phyloP scores from a whole-genome alignment of 1,140 invertebrate species.

The Zaprionus africanus region DNA sequence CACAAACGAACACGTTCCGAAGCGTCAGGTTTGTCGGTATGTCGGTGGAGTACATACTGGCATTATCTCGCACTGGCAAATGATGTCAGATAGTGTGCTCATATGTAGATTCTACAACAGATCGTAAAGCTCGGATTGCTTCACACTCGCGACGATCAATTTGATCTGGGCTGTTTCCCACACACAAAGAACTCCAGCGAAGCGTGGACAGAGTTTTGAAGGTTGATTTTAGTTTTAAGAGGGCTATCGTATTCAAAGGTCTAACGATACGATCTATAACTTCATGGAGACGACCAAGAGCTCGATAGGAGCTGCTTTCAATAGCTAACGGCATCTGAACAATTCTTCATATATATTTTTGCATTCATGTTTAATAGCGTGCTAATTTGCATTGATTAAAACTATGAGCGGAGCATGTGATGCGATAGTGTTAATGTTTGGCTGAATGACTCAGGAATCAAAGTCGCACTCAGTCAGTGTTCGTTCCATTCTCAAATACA shows the following conservation, averaged over 20 bases:
- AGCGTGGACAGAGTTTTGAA: constrained; percentile 59
- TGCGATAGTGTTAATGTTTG: constrained; percentile 17
- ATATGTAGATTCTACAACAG: background rate
- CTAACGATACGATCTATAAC: constrained; percentile 25
- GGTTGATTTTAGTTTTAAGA: constrained; percentile 45
- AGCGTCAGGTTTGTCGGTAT: constrained; percentile 14
- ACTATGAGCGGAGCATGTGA: constrained; percentile 57
- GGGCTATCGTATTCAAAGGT: constrained; percentile 50
- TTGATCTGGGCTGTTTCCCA: constrained; percentile 40
- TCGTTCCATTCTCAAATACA: constrained; percentile 11
- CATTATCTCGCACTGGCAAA: background rate
- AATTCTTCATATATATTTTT: constrained; percentile 12
- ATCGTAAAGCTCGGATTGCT: constrained; percentile 12
- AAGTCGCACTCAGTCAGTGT: constrained; percentile 37
- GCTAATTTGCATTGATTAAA: constrained; percentile 70
- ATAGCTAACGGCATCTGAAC: constrained; percentile 41
- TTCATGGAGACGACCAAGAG: constrained; percentile 42
- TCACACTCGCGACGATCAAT: constrained; percentile 39
- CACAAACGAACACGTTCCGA: constrained; percentile 22
- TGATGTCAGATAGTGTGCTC: constrained; percentile 36
- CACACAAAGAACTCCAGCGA: constrained; percentile 56
- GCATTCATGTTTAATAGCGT: constrained; percentile 35
- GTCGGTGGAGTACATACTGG: constrained; percentile 1
- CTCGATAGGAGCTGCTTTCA: constrained; percentile 26
- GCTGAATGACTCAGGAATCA: constrained; percentile 53